Conservation (phyloP, 2,797 vertebrate species). For the Ctenopoma multispine region DNA sequence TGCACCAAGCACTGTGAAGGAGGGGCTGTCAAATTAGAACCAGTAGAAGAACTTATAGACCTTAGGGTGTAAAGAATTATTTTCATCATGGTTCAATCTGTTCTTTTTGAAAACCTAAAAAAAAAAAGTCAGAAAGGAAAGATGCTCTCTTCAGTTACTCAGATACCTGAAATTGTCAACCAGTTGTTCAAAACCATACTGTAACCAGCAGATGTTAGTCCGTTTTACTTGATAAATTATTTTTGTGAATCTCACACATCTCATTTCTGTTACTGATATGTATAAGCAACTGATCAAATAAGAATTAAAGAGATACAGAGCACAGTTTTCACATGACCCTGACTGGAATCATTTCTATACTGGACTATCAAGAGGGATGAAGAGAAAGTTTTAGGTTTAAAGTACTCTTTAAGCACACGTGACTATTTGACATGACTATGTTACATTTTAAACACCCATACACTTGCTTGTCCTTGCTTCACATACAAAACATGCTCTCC, state of each 20-base stretch:
- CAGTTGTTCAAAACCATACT: neutral
- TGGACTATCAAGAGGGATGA: conserved; percentile 5
- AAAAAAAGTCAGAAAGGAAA: neutral
- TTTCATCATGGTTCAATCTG: neutral
- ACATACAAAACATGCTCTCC: conserved; percentile 32
- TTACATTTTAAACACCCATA: conserved; percentile 3
- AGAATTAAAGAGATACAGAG: neutral
- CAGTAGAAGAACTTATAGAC: conserved; percentile 10
- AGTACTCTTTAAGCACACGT: conserved; percentile 8
- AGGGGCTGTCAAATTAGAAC: conserved; percentile 30
- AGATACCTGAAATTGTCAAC: neutral
- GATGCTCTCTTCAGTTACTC: no score
- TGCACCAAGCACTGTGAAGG: conserved; percentile 13
- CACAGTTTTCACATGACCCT: conserved; percentile 3
- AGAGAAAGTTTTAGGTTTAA: neutral
- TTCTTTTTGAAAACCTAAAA: neutral
- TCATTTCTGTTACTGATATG: neutral
- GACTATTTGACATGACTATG: conserved; percentile 17
- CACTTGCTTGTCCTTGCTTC: conserved; percentile 31
- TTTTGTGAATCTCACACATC: neutral
- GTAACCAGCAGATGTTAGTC: neutral
- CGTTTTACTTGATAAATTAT: neutral
- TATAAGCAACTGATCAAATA: neutral
- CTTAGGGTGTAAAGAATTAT: conserved; percentile 4
- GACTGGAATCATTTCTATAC: neutral